phyloP scores from a whole-genome alignment of 2,797 vertebrate genomes.

The Linurgus olivaceus region DNA sequence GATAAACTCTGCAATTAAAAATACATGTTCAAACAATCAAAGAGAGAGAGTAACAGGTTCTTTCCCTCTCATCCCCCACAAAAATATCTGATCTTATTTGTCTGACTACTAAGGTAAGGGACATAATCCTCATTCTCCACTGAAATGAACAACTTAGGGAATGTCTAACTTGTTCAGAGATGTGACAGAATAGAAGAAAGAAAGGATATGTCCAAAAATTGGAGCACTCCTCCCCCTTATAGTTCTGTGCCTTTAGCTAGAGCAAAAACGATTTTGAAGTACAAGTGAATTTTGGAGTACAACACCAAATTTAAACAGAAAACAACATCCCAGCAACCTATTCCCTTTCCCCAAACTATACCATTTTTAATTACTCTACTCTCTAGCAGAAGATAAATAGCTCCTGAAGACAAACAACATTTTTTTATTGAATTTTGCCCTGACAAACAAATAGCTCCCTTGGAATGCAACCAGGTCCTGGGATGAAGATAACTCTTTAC shows the following conservation, averaged over 20 bases:
- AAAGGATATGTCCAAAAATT: not conserved
- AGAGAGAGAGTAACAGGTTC: not conserved
- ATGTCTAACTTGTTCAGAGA: not conserved
- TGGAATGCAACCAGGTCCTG: not conserved
- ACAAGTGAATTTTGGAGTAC: not conserved
- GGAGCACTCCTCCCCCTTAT: rapidly evolving
- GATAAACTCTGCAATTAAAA: not conserved
- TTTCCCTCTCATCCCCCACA: rapidly evolving
- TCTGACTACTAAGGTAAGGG: not conserved
- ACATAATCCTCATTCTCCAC: not conserved
- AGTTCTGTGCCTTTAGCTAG: not conserved
- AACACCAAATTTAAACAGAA: not conserved
- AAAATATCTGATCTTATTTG: not conserved
- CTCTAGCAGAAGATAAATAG: not conserved
- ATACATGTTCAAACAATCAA: not conserved
- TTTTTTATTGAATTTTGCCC: not conserved
- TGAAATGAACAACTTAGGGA: not conserved
- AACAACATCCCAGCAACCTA: not conserved
- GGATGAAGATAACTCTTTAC: not conserved
- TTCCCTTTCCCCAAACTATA: not conserved
- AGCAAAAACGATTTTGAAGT: not conserved
- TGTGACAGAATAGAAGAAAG: not conserved
- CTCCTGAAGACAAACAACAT: not conserved
- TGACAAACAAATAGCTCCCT: not conserved
- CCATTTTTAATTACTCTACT: not conserved